These are phyloP conservation scores for Saiga tatarica DNA, from an alignment of 2,113 vertebrate species.

Conservation along the genomic window DNA sequence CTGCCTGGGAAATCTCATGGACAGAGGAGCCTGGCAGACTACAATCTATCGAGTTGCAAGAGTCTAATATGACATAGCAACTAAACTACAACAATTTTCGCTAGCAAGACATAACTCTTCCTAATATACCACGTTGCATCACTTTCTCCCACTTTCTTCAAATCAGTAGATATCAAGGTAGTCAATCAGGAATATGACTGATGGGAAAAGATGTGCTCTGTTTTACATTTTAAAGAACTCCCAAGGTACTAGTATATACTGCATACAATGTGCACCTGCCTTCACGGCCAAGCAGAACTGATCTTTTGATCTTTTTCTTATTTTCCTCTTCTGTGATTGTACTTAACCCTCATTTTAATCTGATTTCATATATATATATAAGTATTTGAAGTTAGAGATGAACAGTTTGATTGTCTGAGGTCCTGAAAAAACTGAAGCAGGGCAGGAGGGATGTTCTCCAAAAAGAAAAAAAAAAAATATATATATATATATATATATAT, in stretches of 20 bases:
- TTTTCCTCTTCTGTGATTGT: neutral
- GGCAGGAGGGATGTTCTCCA: accelerated
- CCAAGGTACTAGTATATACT: neutral
- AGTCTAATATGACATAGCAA: neutral
- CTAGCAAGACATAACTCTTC: neutral
- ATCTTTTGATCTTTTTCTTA: neutral
- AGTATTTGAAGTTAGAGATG: neutral
- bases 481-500: accelerated
- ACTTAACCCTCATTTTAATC: neutral
- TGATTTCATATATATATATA: neutral
- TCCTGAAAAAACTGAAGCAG: neutral
- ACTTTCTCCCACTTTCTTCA: neutral
- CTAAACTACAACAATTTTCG: neutral
- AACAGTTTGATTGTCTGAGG: neutral
- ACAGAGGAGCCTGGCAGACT: neutral
- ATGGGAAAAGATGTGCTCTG: neutral
- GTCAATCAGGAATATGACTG: neutral
- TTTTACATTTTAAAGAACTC: neutral
- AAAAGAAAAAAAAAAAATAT: neutral
- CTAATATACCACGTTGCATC: neutral
- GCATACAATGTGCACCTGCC: neutral
- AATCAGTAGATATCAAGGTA: neutral
- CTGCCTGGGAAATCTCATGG: neutral
- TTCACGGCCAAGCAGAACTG: neutral
- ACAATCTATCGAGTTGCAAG: neutral